Percentiles rank a stretch among this genome's conserved stretches.
phyloP scores from a whole-genome alignment of 2,888 invertebrate species.

The Rhyacophila evoluta region DNA sequence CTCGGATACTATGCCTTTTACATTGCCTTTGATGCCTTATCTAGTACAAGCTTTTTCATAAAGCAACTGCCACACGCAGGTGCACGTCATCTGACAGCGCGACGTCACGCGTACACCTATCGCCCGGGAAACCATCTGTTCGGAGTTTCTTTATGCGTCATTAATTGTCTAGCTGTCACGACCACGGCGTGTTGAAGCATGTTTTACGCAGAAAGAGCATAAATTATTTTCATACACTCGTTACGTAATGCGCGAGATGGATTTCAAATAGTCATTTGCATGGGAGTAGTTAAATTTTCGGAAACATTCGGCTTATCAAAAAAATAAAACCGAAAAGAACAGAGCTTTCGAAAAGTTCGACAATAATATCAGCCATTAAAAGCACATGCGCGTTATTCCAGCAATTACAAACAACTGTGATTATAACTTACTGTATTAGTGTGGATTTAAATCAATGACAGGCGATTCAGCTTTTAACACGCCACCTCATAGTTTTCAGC shows the following conservation, averaged over 20 bases:
- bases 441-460: too few species aligned
- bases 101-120: conserved; percentile 8
- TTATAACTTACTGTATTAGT: too few species aligned
- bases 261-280: conserved; percentile 18
- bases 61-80: not conserved
- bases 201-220: conserved; percentile 7
- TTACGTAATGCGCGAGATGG: not conserved
- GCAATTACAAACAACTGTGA: not conserved
- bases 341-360: not conserved
- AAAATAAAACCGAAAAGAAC: not conserved
- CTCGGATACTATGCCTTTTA: too few species aligned
- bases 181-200: conserved; percentile 8
- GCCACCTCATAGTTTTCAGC: too few species aligned
- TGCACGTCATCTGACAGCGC: conserved; percentile 3
- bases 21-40: too few species aligned
- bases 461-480: too few species aligned
- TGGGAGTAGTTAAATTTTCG: not conserved
- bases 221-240: conserved; percentile 22
- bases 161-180: conserved; percentile 32
- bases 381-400: not conserved
- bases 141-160: conserved; percentile 24
- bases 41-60: too few species aligned
- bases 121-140: not conserved
- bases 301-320: not conserved
- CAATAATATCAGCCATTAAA: not conserved